Percentiles rank a stretch among this genome's conserved stretches.
phyloP scores from a whole-genome alignment of 2,113 vertebrate species.

The Benitochromis conjunctus region DNA sequence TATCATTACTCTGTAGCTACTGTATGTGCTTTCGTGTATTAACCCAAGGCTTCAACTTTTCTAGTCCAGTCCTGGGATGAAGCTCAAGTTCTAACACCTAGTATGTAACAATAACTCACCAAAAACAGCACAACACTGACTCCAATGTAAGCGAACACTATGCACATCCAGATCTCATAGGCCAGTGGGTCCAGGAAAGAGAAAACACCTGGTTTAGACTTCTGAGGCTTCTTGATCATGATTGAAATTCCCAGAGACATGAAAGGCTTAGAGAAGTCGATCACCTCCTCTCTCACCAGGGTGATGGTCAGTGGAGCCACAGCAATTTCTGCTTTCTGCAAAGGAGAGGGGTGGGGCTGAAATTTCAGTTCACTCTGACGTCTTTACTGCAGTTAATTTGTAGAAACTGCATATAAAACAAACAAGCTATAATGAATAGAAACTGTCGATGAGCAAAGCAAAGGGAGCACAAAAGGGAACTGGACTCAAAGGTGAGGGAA shows the following conservation, averaged over 20 bases:
- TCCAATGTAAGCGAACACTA: constrained; percentile 99
- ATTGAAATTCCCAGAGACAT: constrained; percentile 99
- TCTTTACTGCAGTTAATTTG: background rate
- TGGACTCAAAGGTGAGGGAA: background rate
- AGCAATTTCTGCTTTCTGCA: constrained; percentile 97
- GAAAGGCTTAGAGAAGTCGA: constrained; percentile 99
- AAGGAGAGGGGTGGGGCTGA: background rate
- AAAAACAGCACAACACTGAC: constrained; percentile 99
- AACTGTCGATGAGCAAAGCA: background rate
- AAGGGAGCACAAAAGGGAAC: background rate
- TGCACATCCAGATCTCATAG: constrained; percentile 99
- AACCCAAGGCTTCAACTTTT: background rate
- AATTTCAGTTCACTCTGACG: background rate
- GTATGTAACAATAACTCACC: constrained; percentile 67
- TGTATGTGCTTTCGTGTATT: background rate
- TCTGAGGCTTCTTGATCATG: constrained; percentile 99
- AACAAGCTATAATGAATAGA: background rate
- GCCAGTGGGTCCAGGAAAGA: constrained; percentile 98
- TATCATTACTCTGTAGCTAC: background rate
- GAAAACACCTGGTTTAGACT: constrained; percentile 98
- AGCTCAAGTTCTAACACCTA: background rate
- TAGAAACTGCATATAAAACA: background rate
- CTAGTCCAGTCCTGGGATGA: background rate
- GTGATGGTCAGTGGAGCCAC: constrained; percentile 98
- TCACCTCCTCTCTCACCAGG: constrained; percentile 97